These are phyloP conservation scores for Falco concolor DNA, from an alignment of 2,797 vertebrate genomes.

Conservation along the genomic window DNA sequence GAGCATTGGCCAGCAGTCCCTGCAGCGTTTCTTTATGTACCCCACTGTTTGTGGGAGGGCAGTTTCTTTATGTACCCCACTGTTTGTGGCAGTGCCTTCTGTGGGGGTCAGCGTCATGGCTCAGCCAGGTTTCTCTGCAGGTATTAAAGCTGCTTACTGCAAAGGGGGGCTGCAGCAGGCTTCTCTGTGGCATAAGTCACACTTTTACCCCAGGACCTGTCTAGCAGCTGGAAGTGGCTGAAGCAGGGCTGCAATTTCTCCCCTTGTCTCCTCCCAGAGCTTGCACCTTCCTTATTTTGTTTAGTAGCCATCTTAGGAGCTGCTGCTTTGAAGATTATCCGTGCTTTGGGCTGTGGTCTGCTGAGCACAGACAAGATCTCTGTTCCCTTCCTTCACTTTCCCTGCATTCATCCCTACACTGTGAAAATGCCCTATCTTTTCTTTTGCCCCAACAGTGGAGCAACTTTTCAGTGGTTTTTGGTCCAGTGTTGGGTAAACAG, in stretches of 20 bases:
- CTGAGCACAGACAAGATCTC: neutral
- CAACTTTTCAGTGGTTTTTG: neutral
- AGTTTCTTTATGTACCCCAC: neutral
- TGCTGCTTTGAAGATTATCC: neutral
- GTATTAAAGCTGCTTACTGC: neutral
- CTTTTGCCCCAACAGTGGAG: neutral
- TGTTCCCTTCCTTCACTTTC: neutral
- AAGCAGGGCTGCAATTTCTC: neutral
- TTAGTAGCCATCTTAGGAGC: neutral
- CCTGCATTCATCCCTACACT: neutral
- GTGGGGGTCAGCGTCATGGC: neutral
- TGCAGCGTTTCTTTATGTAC: neutral
- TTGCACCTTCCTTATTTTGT: neutral
- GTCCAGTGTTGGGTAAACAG: neutral
- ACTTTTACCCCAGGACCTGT: neutral
- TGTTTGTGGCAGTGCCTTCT: neutral
- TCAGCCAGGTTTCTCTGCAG: neutral
- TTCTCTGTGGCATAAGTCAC: neutral
- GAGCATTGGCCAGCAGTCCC: neutral
- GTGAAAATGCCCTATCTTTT: neutral
- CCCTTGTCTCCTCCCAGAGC: neutral
- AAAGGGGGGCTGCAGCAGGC: neutral
- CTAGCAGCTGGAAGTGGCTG: neutral
- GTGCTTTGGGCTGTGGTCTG: neutral
- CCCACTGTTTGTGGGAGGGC: neutral